Evolutionary conservation across 1,140 invertebrate species (phyloP).

Genomic region (Pseudomyrmex sp.): DNA sequence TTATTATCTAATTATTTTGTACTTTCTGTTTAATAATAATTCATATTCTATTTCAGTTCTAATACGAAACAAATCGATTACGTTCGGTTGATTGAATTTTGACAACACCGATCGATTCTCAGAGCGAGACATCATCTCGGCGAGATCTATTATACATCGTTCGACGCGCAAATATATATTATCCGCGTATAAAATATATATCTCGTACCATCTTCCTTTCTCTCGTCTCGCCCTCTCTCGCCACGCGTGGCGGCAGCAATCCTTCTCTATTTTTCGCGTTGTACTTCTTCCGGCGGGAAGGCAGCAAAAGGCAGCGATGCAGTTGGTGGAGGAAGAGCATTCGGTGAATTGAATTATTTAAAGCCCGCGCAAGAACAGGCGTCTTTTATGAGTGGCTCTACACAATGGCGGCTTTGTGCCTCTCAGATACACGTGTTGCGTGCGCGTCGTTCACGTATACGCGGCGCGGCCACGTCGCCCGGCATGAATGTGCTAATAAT

Average conservation of each 20-base stretch:
- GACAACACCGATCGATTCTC: background rate
- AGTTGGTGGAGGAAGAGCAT: slow-evolving; percentile 75
- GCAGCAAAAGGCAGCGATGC: slow-evolving; percentile 77
- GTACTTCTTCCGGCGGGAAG: slow-evolving; percentile 72
- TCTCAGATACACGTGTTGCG: slow-evolving; percentile 71
- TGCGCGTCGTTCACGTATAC: slow-evolving; percentile 65
- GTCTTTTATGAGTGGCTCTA: slow-evolving; percentile 79
- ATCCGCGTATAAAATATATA: background rate
- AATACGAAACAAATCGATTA: background rate
- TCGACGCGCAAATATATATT: background rate
- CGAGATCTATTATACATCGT: background rate
- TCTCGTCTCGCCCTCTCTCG: background rate
- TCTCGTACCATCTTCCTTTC: slow-evolving; percentile 7
- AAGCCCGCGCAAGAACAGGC: slow-evolving; percentile 82
- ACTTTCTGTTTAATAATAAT: background rate
- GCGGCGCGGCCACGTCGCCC: slow-evolving; percentile 51
- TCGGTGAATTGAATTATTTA: slow-evolving; percentile 85
- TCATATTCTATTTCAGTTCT: background rate
- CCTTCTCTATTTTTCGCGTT: slow-evolving; percentile 34
- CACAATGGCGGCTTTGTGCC: slow-evolving; percentile 83
- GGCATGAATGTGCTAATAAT: slow-evolving; percentile 83
- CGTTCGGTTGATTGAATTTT: slow-evolving; percentile 8
- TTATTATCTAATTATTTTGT: background rate
- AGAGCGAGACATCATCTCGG: background rate
- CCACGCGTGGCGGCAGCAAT: background rate